Percentiles rank a stretch among this genome's conserved stretches.
Conservation (phyloP, 2,113 vertebrate genomes). For the Melanocharis versteri region DNA sequence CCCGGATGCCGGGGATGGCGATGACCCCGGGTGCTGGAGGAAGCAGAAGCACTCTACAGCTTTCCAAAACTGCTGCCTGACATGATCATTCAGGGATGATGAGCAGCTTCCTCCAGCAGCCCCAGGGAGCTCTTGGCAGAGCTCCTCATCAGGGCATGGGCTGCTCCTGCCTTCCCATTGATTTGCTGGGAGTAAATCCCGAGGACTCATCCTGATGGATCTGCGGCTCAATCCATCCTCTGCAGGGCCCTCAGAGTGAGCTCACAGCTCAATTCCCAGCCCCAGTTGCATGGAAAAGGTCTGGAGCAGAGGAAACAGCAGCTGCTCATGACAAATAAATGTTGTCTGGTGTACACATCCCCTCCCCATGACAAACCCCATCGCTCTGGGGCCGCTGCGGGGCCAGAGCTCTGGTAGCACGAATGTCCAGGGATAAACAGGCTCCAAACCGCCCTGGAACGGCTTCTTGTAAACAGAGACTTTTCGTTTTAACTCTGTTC, state of each 20-base stretch:
- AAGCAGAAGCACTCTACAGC: neutral
- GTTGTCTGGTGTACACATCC: neutral
- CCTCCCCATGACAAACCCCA: neutral
- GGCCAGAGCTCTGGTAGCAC: slow-evolving; percentile 8
- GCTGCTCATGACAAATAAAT: slow-evolving; percentile 15
- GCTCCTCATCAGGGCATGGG: neutral
- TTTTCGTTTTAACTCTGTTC: neutral
- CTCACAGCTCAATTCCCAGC: neutral
- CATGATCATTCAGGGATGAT: neutral
- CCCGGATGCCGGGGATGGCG: accelerated
- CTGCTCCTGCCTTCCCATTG: neutral
- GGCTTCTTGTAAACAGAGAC: neutral
- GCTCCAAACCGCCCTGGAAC: neutral
- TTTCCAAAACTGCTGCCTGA: neutral
- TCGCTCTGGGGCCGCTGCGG: accelerated
- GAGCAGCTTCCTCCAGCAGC: neutral
- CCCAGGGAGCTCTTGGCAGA: neutral
- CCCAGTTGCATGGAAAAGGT: accelerated
- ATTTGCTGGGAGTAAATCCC: accelerated
- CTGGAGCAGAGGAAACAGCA: neutral
- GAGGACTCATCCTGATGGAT: neutral
- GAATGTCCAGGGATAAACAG: slow-evolving; percentile 22
- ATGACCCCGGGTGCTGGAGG: accelerated
- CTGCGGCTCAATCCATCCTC: accelerated
- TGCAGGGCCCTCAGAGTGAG: neutral